Evolutionary conservation across 1,140 invertebrate genomes (phyloP).

Genomic region (Hyles vespertilio): DNA sequence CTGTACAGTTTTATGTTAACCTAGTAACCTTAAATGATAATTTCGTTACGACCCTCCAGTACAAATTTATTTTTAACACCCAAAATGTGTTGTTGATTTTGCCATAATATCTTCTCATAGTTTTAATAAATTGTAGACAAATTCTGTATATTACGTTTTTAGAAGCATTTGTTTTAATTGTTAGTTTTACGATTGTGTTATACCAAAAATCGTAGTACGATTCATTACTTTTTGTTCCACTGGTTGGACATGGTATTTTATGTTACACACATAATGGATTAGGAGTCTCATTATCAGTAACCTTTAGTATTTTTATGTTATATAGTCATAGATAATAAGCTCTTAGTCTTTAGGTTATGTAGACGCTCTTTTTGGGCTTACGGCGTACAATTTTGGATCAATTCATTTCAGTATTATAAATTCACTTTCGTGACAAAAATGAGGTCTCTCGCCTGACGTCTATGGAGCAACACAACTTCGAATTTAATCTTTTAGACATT

Average conservation of each 20-base stretch:
- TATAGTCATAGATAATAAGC: conserved; percentile 48
- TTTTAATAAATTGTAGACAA: conserved; percentile 6
- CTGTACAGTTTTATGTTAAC: too few species aligned
- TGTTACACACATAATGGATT: conserved; percentile 14
- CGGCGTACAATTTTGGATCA: conserved; percentile 5
- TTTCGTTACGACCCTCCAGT: too few species aligned
- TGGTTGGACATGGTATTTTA: conserved; percentile 5
- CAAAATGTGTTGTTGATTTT: conserved; percentile 11
- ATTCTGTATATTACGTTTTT: too few species aligned
- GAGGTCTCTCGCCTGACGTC: too few species aligned
- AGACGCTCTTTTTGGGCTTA: conserved; percentile 35
- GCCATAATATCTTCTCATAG: conserved; percentile 22
- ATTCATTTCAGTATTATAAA: conserved; percentile 2
- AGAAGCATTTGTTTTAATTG: too few species aligned
- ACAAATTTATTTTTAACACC: too few species aligned
- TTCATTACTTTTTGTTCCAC: conserved; percentile 2
- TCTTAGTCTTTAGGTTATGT: conserved; percentile 23
- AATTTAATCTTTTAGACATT: too few species aligned
- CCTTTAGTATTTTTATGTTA: conserved; percentile 36
- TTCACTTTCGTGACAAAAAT: too few species aligned
- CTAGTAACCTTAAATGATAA: too few species aligned
- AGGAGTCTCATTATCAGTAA: conserved; percentile 50
- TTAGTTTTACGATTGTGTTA: conserved; percentile 6
- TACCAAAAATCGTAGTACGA: conserved; percentile 13
- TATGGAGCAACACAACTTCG: too few species aligned